Base-by-base conservation (phyloP, 2,888 invertebrate species). In the Rhamnusium bicolor region DNA sequence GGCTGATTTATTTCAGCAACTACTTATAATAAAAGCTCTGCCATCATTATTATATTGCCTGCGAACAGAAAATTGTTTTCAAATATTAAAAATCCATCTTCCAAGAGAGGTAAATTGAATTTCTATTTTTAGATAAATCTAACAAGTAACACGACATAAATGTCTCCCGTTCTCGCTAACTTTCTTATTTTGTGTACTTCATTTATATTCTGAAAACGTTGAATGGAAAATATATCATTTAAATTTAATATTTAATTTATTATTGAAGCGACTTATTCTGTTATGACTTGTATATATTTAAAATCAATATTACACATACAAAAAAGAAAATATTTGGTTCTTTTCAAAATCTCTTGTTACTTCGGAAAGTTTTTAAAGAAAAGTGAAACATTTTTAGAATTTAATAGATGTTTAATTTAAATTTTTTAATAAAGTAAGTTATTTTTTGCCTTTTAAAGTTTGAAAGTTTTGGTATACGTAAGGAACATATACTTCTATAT, bases 41-140 rank as follows among this genome's bases (percentile, higher is more conserved):
- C 24, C 24, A 24, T n/a, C 40, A 40, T n/a, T n/a, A n/a, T 4
- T 12, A 40, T n/a, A n/a, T 40, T n/a, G n/a, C 32, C 32, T 8
- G 10, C 12, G 32, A 32, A 12, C 2, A 12, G 40, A 40, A 63
- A 65, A 53, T 53, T 32, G 53, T 65, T 65, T 53, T 29, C 19
- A 53, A 65, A 65, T 65, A 65, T 53, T 49, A 53, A 65, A 65
- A 65, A 65, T 19, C 53, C 53, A 51, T 65, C 51, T 32, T 53
- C 51, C 32, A 53, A 19, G 49, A 29, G 32, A 53, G 21, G 65
- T 18, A 65, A 65, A 65, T 65, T 65, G 65, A 65, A 53, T 65
- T 63, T 65, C 65, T 65, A 65, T 65, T 53, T 65, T 65, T 65
- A 65, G 65, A 53, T 16, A 53, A 53, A 65, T 53, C 6, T 65